Evolutionary conservation across 35 echinoderm and acorn worm genomes (phyloP), one percentile per base, ranked within the genome.

Genomic region (Heliocidaris tuberculata): DNA sequence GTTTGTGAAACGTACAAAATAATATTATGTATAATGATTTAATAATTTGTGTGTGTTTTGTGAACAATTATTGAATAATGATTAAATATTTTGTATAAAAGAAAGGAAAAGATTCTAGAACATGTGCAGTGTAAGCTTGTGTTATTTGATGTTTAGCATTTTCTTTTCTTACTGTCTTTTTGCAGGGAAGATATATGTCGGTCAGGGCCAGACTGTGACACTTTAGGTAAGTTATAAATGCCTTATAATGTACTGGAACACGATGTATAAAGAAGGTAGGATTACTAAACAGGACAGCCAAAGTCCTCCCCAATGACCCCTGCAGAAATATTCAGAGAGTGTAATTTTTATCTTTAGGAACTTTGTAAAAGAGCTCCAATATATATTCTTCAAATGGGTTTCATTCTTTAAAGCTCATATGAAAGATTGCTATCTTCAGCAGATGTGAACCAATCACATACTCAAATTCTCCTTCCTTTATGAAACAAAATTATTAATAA

Each of bases 131-230:
- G 16, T 24, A 70, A 11, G 15, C 52, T n/a, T 78, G 65, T 78
- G 21, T 78, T n/a, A 78, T 78, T 21, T 78, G 27, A 78, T 89
- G 31, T 31, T 86, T 86, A 30, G 21, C 12, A 31, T 17, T 88
- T 16, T 24, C 31, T 89, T 42, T 47, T 42, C 1, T 93, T 59
- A 31, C 50, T 93, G 48, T 93, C 65, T 94, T 31, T 31, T 96
- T 96, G 85, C 88, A 96, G 95, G 95, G 93, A 96, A 90, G 95
- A 96, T 89, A 96, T 96, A 60, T 96, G 95, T 90, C 93, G 95
- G 24, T 96, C 95, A 60, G 93, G 85, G 48, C 87, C 93, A 61
- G 95, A 96, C 31, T 96, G 95, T 94, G 95, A 96, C 95, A 96
- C 95, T 86, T 88, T 96, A 94, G 95, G 95, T 96, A 96, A 96